Percentiles rank a stretch among this genome's conserved stretches.
phyloP scores from a whole-genome alignment of 2,888 invertebrate species.

The Parascotia fuliginaria region DNA sequence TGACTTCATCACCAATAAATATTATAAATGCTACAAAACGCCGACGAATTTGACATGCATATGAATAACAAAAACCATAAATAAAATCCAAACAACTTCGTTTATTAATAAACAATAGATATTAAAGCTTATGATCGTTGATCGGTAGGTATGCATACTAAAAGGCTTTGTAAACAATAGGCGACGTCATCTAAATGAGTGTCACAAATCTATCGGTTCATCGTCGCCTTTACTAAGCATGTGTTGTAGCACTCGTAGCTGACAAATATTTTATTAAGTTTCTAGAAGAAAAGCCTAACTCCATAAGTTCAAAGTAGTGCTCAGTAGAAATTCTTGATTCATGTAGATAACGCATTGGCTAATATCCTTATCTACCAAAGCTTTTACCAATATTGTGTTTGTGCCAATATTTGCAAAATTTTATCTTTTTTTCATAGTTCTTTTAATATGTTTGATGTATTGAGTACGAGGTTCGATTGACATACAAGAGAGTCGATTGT shows the following conservation, averaged over 20 bases:
- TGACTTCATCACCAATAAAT: not conserved
- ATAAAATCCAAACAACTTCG: too few species aligned
- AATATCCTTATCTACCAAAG: too few species aligned
- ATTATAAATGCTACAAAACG: not conserved
- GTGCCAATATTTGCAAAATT: too few species aligned
- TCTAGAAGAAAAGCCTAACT: too few species aligned
- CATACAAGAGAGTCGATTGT: too few species aligned
- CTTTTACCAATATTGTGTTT: too few species aligned
- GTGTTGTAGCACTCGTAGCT: slow-evolving; percentile 26
- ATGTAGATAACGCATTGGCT: too few species aligned
- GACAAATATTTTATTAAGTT: slow-evolving; percentile 7
- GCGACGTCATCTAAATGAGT: slow-evolving; percentile 46
- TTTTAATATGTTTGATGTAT: too few species aligned
- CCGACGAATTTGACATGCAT: not conserved
- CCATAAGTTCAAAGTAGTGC: too few species aligned
- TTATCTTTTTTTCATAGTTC: too few species aligned
- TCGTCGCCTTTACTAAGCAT: slow-evolving; percentile 40
- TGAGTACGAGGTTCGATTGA: too few species aligned
- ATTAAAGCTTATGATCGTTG: slow-evolving; percentile 40
- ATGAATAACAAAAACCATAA: not conserved
- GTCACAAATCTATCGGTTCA: slow-evolving; percentile 43
- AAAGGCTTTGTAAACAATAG: slow-evolving; percentile 47
- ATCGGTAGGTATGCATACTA: slow-evolving; percentile 53
- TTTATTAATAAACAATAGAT: slow-evolving; percentile 58
- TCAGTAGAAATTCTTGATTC: too few species aligned